Percentiles rank a stretch among this genome's conserved stretches.
These are phyloP conservation scores for Blennius ocellaris DNA, from an alignment of 2,113 vertebrate species.

Conservation along the genomic window DNA sequence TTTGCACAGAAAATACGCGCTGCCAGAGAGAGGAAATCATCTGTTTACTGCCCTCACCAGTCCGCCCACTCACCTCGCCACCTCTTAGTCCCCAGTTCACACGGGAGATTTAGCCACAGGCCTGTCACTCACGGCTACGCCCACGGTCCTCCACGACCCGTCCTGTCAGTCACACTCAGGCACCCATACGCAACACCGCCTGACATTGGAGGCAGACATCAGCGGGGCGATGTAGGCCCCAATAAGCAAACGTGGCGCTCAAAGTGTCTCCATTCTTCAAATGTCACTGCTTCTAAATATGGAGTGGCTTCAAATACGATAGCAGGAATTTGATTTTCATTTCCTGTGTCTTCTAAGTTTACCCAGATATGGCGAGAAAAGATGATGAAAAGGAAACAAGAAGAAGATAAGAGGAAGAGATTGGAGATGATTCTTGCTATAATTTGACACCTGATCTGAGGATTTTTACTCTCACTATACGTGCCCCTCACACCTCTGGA, in stretches of 20 bases:
- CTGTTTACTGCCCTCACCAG: conserved; percentile 37
- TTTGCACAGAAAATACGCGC: conserved; percentile 27
- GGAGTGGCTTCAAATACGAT: conserved; percentile 17
- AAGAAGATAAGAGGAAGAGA: conserved; percentile 29
- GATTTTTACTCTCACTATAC: conserved; percentile 28
- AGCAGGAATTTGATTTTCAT: conserved; percentile 19
- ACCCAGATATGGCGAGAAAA: conserved; percentile 9
- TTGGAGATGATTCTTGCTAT: conserved; percentile 30
- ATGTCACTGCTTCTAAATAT: conserved; percentile 31
- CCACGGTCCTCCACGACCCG: conserved; percentile 39
- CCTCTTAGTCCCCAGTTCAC: conserved; percentile 47
- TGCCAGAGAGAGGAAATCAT: conserved; percentile 39
- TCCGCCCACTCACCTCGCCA: conserved; percentile 46
- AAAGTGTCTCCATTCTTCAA: conserved; percentile 37
- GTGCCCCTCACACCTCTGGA: conserved; percentile 34
- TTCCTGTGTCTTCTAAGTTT: conserved; percentile 17
- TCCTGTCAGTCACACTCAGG: conserved; percentile 57
- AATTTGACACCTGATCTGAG: conserved; percentile 55
- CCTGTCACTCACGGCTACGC: conserved; percentile 53
- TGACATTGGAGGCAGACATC: conserved; percentile 29
- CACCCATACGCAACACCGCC: conserved; percentile 13
- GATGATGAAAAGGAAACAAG: conserved; percentile 25
- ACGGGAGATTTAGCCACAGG: conserved; percentile 44
- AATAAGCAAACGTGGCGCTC: conserved; percentile 40
- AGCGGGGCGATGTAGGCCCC: conserved; percentile 26